phyloP scores from a whole-genome alignment of 2,888 invertebrate species.

The Watsonalla binaria region DNA sequence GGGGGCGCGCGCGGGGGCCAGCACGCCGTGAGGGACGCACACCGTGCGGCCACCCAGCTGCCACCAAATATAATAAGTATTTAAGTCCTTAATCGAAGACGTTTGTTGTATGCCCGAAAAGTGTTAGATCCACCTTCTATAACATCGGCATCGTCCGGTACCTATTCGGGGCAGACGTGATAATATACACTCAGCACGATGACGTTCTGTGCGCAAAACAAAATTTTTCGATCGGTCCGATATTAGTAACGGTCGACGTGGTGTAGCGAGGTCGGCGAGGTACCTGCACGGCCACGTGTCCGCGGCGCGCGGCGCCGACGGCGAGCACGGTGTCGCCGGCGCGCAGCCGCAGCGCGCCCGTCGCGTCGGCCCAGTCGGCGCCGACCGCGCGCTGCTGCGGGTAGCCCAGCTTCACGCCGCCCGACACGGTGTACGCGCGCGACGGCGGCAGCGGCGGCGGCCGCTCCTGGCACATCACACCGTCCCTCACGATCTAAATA shows the following conservation, averaged over 20 bases:
- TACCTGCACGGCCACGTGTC: conserved; percentile 90
- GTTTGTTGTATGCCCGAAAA: no score
- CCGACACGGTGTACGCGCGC: conserved; percentile 92
- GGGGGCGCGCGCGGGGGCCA: conserved; percentile 58
- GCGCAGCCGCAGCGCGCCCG: conserved; percentile 65
- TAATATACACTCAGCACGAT: no score
- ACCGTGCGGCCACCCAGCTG: conserved; percentile 52
- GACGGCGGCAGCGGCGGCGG: conserved; percentile 95
- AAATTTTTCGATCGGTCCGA: no score
- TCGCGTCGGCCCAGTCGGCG: conserved; percentile 86
- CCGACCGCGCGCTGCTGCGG: conserved; percentile 95
- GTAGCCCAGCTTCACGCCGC: conserved; percentile 94
- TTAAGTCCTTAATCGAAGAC: no score
- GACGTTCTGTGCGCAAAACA: no score
- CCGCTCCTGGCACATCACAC: conserved; percentile 80
- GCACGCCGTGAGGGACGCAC: conserved; percentile 65
- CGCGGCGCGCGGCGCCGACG: conserved; percentile 92
- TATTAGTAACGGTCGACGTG: no score
- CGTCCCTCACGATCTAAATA: conserved; percentile 3
- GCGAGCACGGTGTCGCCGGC: conserved; percentile 93
- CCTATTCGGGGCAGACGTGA: no score
- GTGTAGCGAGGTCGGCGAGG: conserved; percentile 25
- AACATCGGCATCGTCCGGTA: no score
- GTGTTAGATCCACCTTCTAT: no score
- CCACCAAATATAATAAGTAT: not conserved